Evolutionary conservation across 2,888 invertebrate species (phyloP).

Genomic region (Drosophila leonis): DNA sequence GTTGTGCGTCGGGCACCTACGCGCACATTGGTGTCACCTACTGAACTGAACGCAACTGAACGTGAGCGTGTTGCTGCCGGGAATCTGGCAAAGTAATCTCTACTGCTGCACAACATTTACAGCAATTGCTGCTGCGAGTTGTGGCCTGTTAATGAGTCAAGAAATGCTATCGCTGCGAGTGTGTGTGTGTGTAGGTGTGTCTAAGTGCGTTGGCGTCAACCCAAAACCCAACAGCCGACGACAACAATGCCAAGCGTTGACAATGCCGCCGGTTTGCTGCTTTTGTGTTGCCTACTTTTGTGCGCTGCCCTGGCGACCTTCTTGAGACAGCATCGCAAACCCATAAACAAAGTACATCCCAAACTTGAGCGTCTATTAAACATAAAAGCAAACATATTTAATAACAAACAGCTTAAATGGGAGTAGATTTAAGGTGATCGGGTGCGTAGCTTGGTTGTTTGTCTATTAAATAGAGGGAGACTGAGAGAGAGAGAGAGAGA

Average conservation of each 20-base stretch:
- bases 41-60: conserved; percentile 59
- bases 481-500: neutral
- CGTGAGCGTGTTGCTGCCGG: neutral
- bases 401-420: neutral
- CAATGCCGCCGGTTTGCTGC: conserved; percentile 32
- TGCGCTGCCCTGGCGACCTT: conserved; percentile 36
- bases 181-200: conserved; percentile 15
- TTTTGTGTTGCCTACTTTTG: conserved; percentile 71
- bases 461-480: neutral
- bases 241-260: conserved; percentile 55
- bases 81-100: conserved; percentile 72
- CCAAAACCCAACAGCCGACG: conserved; percentile 38
- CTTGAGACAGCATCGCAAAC: conserved; percentile 5
- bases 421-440: conserved; percentile 1
- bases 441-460: neutral
- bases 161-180: conserved; percentile 26
- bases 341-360: neutral
- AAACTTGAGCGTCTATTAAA: conserved; percentile 7
- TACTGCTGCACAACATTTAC: conserved; percentile 51
- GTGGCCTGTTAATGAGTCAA: conserved; percentile 73
- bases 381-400: neutral
- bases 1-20: conserved; percentile 50
- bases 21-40: conserved; percentile 75
- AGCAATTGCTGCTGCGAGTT: conserved; percentile 26
- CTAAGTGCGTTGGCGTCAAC: conserved; percentile 67